Conservation (phyloP, 2,113 vertebrate species). For the Capra hircus region DNA sequence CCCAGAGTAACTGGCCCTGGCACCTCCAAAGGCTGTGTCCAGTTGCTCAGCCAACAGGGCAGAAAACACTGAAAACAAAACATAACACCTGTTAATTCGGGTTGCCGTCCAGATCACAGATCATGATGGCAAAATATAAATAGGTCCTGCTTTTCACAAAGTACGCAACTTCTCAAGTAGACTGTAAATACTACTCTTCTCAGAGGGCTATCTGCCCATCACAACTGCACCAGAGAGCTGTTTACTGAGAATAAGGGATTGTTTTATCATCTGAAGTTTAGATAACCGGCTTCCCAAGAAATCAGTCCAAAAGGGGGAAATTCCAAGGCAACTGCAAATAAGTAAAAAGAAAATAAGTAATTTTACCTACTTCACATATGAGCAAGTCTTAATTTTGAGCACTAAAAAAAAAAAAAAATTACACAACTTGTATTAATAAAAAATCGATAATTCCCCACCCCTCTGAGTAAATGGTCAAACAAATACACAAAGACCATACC, state of each 20-base stretch:
- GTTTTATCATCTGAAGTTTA: not conserved
- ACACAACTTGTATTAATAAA: not conserved
- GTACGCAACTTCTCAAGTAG: not conserved
- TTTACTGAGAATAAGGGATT: not conserved
- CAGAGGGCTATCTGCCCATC: not conserved
- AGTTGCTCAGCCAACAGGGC: not conserved
- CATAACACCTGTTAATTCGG: too few relatives aligned
- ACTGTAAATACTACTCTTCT: not conserved
- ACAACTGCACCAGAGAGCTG: not conserved
- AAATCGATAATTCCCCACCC: not conserved
- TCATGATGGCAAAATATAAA: not conserved
- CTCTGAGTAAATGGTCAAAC: not conserved
- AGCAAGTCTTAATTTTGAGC: not conserved
- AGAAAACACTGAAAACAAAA: not conserved
- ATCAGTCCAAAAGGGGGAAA: not conserved
- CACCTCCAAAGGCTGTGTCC: rapidly evolving
- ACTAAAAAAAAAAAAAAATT: not conserved
- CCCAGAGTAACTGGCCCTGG: not conserved
- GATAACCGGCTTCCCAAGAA: not conserved
- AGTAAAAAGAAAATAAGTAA: not conserved
- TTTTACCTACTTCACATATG: not conserved
- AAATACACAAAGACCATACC: not conserved
- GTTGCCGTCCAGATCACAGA: not conserved
- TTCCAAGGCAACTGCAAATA: not conserved
- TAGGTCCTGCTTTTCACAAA: not conserved